Evolutionary conservation across 2,797 vertebrate species (phyloP), one percentile per base, ranked within the genome.

Genomic region (Cyclopterus lumpus): DNA sequence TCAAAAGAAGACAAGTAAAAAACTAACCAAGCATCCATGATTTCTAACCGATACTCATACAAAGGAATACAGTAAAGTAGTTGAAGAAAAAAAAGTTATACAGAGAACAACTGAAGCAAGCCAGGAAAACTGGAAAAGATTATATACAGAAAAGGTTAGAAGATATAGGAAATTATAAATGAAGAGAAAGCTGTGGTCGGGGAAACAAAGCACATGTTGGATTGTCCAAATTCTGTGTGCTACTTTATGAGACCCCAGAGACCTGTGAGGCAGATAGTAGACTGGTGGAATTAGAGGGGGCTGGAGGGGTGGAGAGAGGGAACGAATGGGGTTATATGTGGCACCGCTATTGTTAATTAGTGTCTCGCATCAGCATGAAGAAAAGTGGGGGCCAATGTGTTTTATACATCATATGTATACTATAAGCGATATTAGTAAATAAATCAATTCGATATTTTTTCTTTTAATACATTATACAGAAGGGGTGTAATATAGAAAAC

Each of bases 191-290:
- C 16, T 26, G 28, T 26, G 62, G 55, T 71, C 12, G 28, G 51
- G 58, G 63, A 80, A 83, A 83, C 65, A 80, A 83, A 84, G 74
- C 66, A 73, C 76, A 64, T 69, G 82, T 77, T 77, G 75, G 82
- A 86, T 84, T 89, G 79, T 83, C 68, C 75, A 88, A 81, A 88
- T 80, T 82, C 78, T 78, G 74, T 83, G 78, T 82, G 74, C 66
- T 86, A 72, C 36, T 89, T 92, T 86, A 91, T 87, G 84, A 86
- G 75, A 81, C 86, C 84, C 89, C 62, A 63, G 89, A 90, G 90
- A 89, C 77, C 49, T 75, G 75, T 76, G 69, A 79, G 67, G 83
- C 75, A 63, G 67, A 81, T 71, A 85, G 75, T 54, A 77, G 80
- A 81, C 86, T 83, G 78, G 81, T 77, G 80, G 65, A 83, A 83